phyloP scores from a whole-genome alignment of 2,797 vertebrate species.

The Salarias fasciatus region DNA sequence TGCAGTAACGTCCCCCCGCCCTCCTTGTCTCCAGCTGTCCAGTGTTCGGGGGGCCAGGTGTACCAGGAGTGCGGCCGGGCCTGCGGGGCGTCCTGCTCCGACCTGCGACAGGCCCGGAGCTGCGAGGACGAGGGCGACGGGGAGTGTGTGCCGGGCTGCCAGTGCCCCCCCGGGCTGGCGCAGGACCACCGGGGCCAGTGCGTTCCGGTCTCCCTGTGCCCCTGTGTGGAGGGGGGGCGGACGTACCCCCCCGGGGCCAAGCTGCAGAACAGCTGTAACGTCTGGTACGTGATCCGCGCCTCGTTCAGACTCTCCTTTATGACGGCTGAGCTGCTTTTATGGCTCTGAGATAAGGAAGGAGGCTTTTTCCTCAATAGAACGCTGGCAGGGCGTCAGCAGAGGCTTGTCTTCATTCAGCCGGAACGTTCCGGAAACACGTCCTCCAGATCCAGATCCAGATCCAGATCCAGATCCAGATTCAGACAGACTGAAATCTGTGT shows the following conservation, averaged over 20 bases:
- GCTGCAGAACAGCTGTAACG: conserved; percentile 82
- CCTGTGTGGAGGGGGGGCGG: conserved; percentile 78
- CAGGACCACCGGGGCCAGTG: conserved; percentile 87
- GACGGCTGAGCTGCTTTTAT: conserved; percentile 22
- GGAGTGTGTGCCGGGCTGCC: conserved; percentile 88
- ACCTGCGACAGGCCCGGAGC: conserved; percentile 66
- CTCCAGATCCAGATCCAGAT: too few relatives aligned
- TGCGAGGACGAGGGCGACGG: conserved; percentile 60
- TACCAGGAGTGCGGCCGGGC: conserved; percentile 85
- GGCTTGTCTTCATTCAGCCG: too few relatives aligned
- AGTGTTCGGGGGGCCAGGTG: conserved; percentile 86
- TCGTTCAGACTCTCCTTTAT: conserved; percentile 8
- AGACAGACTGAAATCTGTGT: too few relatives aligned
- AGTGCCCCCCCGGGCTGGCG: conserved; percentile 84
- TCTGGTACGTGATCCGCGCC: conserved; percentile 79
- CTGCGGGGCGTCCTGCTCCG: conserved; percentile 83
- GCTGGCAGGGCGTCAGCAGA: not conserved
- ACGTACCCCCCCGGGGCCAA: conserved; percentile 73
- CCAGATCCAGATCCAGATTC: too few relatives aligned
- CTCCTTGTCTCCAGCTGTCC: conserved; percentile 70
- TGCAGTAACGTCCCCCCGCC: not conserved
- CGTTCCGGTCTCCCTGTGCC: conserved; percentile 81
- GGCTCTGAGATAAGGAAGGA: conserved; percentile 25
- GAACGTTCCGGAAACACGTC: too few relatives aligned
- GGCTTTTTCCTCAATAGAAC: conserved; percentile 1